Evolutionary conservation across 2,888 invertebrate genomes (phyloP).

Genomic region (Lumbricus terrestris): DNA sequence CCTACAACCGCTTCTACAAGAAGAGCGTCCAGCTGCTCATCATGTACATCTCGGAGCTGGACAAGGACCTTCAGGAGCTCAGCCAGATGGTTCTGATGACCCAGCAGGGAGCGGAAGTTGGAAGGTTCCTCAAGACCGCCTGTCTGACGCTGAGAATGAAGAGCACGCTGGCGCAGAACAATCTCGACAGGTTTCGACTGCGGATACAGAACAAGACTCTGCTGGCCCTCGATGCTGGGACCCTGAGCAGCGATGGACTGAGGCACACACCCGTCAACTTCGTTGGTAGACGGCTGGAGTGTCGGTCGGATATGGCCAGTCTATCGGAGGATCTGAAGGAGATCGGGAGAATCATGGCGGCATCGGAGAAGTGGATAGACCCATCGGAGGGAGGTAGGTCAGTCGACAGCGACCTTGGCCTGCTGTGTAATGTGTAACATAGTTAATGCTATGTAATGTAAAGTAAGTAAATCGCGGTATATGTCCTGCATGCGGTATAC

Average conservation of each 20-base stretch:
- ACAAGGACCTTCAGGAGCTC: conserved; percentile 30
- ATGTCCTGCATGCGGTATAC: too few species aligned
- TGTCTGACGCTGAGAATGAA: conserved; percentile 17
- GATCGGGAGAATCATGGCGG: conserved; percentile 13
- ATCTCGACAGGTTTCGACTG: conserved; percentile 12
- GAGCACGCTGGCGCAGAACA: conserved; percentile 22
- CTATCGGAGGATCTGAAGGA: conserved; percentile 15
- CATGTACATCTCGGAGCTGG: conserved; percentile 30
- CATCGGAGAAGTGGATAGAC: conserved; percentile 15
- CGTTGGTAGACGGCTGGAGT: neutral
- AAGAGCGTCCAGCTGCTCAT: conserved; percentile 28
- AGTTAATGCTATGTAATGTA: too few species aligned
- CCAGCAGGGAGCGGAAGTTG: conserved; percentile 23
- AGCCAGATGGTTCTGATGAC: conserved; percentile 28
- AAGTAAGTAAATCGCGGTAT: too few species aligned
- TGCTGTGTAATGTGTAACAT: too few species aligned
- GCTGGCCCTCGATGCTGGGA: neutral
- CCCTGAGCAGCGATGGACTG: neutral
- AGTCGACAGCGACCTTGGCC: too few species aligned
- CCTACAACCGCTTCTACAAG: conserved; percentile 31
- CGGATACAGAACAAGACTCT: conserved; percentile 21
- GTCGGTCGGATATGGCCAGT: neutral
- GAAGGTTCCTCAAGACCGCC: conserved; percentile 18
- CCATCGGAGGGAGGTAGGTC: neutral
- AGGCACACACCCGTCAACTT: conserved; percentile 18